Evolutionary conservation across 2,797 vertebrate genomes (phyloP).

Genomic region (Alca torda): DNA sequence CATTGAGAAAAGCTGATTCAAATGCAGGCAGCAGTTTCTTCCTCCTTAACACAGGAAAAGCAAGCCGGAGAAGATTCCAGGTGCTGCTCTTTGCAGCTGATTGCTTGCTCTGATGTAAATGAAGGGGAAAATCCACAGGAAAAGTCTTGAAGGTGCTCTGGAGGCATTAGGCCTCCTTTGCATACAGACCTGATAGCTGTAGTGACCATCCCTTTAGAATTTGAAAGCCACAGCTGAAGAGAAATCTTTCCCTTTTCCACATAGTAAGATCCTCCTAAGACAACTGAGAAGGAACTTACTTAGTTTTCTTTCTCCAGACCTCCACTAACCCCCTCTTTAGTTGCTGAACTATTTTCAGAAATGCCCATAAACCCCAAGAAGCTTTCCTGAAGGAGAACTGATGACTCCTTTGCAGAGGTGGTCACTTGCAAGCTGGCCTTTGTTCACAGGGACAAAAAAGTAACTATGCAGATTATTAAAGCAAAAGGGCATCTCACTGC

Average conservation of each 20-base stretch:
- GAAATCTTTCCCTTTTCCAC: neutral
- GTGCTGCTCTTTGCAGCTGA: neutral
- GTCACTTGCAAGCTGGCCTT: neutral
- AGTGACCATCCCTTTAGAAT: neutral
- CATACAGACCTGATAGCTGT: neutral
- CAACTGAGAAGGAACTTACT: neutral
- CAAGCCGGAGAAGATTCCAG: neutral
- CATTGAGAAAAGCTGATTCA: slow-evolving; percentile 1
- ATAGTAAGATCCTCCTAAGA: neutral
- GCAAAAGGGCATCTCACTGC: neutral
- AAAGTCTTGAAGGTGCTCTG: neutral
- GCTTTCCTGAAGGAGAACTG: neutral
- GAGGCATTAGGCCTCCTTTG: neutral
- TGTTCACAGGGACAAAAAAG: neutral
- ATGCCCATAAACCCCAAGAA: neutral
- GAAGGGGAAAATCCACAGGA: neutral
- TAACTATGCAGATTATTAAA: neutral
- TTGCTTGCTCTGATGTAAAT: neutral
- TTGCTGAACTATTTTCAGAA: neutral
- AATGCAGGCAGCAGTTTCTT: neutral
- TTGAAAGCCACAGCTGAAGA: neutral
- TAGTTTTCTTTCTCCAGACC: neutral
- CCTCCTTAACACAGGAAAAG: neutral
- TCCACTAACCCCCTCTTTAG: neutral
- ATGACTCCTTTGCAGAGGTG: neutral